Conservation (phyloP, 2,888 invertebrate species). For the Zhuqinia jingwanae region DNA sequence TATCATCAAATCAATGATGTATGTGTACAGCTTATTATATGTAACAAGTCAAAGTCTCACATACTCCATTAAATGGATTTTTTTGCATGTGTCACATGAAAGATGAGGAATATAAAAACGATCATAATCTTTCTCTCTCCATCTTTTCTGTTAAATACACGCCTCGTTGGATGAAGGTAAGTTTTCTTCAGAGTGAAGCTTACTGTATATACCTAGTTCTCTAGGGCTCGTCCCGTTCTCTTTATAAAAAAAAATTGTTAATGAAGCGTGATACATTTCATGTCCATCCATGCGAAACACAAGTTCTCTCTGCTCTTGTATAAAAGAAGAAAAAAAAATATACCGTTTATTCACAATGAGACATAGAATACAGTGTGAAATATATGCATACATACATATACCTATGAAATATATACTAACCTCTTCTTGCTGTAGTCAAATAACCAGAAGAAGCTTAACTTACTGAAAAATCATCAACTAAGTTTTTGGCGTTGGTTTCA, state of each 20-base stretch:
- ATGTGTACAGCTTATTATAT: too few species aligned
- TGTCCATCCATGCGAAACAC: constrained; percentile 60
- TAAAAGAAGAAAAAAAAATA: background rate
- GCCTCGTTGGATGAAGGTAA: background rate
- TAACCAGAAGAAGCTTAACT: constrained; percentile 1
- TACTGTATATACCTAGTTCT: background rate
- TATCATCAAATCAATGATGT: too few species aligned
- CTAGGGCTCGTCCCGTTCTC: constrained; percentile 20
- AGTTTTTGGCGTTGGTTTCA: background rate
- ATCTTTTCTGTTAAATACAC: background rate
- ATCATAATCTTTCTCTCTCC: constrained; percentile 6
- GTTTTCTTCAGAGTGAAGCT: background rate
- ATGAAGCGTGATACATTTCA: constrained; percentile 65
- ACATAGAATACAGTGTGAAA: background rate
- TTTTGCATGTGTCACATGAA: background rate
- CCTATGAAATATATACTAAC: background rate
- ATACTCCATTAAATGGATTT: constrained; percentile 1
- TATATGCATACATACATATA: background rate
- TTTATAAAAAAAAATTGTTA: constrained; percentile 47
- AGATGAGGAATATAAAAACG: background rate
- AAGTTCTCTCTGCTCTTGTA: background rate
- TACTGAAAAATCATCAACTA: background rate
- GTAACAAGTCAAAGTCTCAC: too few species aligned
- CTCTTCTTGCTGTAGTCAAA: background rate
- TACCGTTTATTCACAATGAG: constrained; percentile 42